These are phyloP conservation scores for Morone saxatilis DNA, from an alignment of 2,113 vertebrate genomes.

Conservation along the genomic window DNA sequence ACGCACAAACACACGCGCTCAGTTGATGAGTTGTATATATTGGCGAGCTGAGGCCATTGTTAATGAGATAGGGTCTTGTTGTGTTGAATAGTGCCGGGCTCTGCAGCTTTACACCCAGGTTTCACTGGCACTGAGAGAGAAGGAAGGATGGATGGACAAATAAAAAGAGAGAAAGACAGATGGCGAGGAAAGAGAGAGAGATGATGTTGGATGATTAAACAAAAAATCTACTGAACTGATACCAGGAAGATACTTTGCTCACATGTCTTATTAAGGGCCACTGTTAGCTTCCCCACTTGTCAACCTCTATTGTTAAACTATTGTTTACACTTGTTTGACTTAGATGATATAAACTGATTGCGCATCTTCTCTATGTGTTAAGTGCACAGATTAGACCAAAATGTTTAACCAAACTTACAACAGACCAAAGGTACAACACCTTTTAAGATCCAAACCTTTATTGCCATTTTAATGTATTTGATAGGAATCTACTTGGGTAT, in stretches of 20 bases:
- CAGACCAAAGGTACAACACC: not conserved
- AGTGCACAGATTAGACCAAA: not conserved
- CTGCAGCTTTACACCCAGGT: conserved; percentile 51
- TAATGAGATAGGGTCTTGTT: conserved; percentile 72
- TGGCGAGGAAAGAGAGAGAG: not conserved
- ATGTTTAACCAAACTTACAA: not conserved
- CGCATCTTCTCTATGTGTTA: not conserved
- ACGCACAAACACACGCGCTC: conserved; percentile 2
- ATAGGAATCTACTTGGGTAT: not conserved
- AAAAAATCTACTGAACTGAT: not conserved
- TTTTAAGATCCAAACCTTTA: not conserved
- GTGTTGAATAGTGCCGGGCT: conserved; percentile 61
- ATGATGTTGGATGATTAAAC: not conserved
- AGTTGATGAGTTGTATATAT: conserved; percentile 70
- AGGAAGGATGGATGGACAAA: not conserved
- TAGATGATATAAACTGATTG: not conserved
- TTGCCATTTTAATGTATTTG: not conserved
- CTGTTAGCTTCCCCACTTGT: not conserved
- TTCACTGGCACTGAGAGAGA: conserved; percentile 9
- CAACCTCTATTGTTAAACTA: not conserved
- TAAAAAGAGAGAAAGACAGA: conserved; percentile 13
- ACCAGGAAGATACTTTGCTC: not conserved
- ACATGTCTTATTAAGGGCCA: not conserved
- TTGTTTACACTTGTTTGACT: not conserved
- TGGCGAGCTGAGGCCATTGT: conserved; percentile 68